phyloP scores from a whole-genome alignment of 2,888 invertebrate genomes.

The Amaurobius ferox region DNA sequence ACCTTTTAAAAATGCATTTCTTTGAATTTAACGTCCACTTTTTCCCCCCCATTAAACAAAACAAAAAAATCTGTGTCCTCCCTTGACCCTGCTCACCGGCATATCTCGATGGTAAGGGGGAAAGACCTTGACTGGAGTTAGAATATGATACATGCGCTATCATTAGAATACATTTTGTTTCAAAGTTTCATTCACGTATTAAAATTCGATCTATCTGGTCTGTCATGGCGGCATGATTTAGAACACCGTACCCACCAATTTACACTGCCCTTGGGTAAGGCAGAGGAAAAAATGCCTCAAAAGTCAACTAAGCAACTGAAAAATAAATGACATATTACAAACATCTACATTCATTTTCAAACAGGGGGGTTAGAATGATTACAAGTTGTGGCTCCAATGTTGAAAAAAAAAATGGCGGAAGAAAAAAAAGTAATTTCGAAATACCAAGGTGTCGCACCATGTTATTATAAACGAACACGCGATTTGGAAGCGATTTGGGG shows the following conservation, averaged over 20 bases:
- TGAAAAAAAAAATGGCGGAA: neutral
- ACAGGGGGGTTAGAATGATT: constrained; percentile 22
- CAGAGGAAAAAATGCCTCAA: constrained; percentile 10
- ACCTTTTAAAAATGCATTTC: neutral
- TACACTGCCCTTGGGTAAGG: constrained; percentile 27
- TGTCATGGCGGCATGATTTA: constrained; percentile 34
- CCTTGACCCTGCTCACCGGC: constrained; percentile 6
- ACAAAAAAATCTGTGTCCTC: neutral
- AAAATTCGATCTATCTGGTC: constrained; percentile 58
- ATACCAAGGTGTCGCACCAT: constrained; percentile 50
- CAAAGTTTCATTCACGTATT: constrained; percentile 67
- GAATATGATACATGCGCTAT: constrained; percentile 57
- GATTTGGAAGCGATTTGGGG: constrained; percentile 46
- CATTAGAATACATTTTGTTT: constrained; percentile 70
- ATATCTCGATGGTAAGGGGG: neutral
- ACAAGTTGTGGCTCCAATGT: constrained; percentile 27
- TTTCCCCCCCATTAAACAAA: neutral
- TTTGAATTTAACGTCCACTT: neutral
- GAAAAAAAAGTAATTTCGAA: constrained; percentile 19
- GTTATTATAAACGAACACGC: constrained; percentile 55
- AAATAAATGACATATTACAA: constrained; percentile 45
- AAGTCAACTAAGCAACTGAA: constrained; percentile 24
- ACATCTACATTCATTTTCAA: constrained; percentile 39
- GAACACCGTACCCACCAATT: constrained; percentile 41
- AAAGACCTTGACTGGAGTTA: constrained; percentile 26